A percentile compares a stretch with the other conserved stretches of the same genome.
Evolutionary conservation across 2,113 vertebrate species (phyloP).

Genomic region (Melanerpes formicivorus): DNA sequence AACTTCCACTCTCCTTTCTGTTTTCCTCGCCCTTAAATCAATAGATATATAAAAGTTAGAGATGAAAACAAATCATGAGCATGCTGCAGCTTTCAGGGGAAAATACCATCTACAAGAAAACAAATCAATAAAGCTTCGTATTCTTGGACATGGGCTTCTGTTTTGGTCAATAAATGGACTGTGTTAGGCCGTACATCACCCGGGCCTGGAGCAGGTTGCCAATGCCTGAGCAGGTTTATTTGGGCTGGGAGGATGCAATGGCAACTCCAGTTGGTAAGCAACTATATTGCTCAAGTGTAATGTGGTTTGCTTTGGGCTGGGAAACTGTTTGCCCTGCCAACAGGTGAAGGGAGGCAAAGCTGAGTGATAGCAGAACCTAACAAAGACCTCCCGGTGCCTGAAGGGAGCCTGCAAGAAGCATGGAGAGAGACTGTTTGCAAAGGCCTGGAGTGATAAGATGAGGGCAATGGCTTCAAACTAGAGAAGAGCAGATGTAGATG

Average conservation of each 20-base stretch:
- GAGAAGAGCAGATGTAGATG: too few relatives aligned
- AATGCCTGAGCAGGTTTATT: background rate
- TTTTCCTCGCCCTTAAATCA: conserved; percentile 4
- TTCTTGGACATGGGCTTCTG: conserved; percentile 43
- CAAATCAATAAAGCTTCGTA: conserved; percentile 67
- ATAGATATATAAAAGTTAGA: conserved; percentile 50
- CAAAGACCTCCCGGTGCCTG: too few relatives aligned
- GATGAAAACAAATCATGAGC: conserved; percentile 66
- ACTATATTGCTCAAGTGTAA: background rate
- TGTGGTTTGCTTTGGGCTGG: background rate
- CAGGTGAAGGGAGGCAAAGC: background rate
- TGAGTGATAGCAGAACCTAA: background rate
- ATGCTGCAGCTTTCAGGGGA: conserved; percentile 26
- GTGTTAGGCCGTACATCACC: conserved; percentile 32
- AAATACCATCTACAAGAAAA: conserved; percentile 55
- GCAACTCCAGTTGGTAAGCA: background rate
- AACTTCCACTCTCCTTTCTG: conserved; percentile 33
- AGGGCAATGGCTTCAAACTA: too few relatives aligned
- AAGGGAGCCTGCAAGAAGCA: too few relatives aligned
- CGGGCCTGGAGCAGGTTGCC: background rate
- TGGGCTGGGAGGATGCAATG: background rate
- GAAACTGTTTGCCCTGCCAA: background rate
- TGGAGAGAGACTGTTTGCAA: too few relatives aligned
- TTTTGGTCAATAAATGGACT: conserved; percentile 65
- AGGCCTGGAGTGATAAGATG: too few relatives aligned